Conservation (phyloP, 2,797 vertebrate genomes). For the Pteronotus mesoamericanus region DNA sequence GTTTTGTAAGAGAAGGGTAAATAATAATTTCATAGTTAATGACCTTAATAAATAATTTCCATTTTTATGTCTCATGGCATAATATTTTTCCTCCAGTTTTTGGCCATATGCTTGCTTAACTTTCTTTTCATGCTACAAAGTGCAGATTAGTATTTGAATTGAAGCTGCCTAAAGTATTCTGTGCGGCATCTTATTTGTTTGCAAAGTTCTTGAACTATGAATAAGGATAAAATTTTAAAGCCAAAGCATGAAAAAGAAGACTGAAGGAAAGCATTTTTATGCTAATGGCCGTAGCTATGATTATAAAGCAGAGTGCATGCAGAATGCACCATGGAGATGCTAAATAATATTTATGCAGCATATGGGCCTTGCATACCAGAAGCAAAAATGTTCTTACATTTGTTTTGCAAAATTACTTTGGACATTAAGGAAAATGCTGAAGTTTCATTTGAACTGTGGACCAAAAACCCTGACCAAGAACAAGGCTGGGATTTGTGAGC, state of each 20-base stretch:
- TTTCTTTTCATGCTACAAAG: conserved; percentile 50
- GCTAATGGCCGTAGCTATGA: conserved; percentile 54
- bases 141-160: not conserved
- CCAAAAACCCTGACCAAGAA: conserved; percentile 38
- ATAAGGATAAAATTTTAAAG: conserved; percentile 61
- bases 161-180: conserved; percentile 42
- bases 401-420: conserved; percentile 62
- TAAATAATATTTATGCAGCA: conserved; percentile 66
- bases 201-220: conserved; percentile 53
- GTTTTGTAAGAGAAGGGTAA: not conserved
- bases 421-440: conserved; percentile 62
- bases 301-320: conserved; percentile 37
- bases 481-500: conserved; percentile 1
- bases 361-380: conserved; percentile 39
- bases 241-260: conserved; percentile 33
- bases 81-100: not conserved
- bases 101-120: not conserved
- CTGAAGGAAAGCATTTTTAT: conserved; percentile 53
- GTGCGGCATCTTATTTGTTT: conserved; percentile 45
- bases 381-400: conserved; percentile 59
- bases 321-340: conserved; percentile 43
- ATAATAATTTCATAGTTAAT: not conserved
- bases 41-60: not conserved
- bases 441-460: conserved; percentile 52
- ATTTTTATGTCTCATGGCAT: not conserved